Base-by-base conservation (phyloP, 2,888 invertebrate genomes). In the Chymomyza amoena region DNA sequence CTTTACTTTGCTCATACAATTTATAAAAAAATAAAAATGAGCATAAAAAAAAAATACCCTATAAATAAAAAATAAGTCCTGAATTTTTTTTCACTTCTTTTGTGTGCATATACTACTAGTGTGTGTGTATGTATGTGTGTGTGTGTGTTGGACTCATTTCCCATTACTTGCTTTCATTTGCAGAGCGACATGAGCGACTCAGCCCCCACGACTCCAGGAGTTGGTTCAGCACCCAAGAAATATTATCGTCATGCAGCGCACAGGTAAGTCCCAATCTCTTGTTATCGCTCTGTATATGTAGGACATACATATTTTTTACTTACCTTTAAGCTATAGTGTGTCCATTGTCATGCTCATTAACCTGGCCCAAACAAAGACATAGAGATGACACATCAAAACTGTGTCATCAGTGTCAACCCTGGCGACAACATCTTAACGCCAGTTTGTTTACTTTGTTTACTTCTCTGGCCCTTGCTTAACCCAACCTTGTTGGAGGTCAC, bases 211-310 rank as follows among this genome's bases (percentile, higher is more conserved):
- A 90, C 84, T 15, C 77, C 85, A 18, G 89, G 88, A 59, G 76
- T 78, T 78, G 65, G 73, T 5, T 28, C 87, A 59, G 84, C 84
- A 10, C 87, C 81, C 7, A 90, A 90, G 73, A 92, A 92, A 75
- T 92, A 92, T 77, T 92, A 92, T 76, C 90, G 92, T 45, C 91
- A 91, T 74, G 90, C 92, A 32, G 90, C 90, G 32, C 91, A 92
- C 73, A 90, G 92, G 92, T 92, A 73, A 91, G 92, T 90, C 16
- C 20, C 20, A 63, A 6, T 28, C 28, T n/a, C n/a, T n/a, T 25
- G n/a, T 7, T n/a, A 60, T 36, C 9, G 6, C 10, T 13, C 5
- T 39, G 1, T 4, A 39, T 13, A 45, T 13, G 32, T 9, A 32
- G 32, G 32, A 9, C 39, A 4, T n/a, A n/a, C n/a, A n/a, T 45